phyloP scores from a whole-genome alignment of 2,113 vertebrate genomes.

The Acrocephalus arundinaceus region DNA sequence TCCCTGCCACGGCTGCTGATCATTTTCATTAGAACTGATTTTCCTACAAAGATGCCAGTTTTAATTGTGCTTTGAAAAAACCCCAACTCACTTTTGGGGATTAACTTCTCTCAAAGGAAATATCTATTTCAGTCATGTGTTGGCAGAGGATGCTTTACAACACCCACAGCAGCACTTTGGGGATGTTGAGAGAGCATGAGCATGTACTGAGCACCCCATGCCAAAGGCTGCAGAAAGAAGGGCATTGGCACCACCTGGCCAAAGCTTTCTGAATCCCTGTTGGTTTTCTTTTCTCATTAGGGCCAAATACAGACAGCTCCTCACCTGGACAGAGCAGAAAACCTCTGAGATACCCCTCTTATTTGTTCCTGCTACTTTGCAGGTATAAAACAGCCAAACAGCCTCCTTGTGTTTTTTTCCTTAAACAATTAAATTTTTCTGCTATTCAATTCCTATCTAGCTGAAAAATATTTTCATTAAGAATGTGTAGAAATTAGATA shows the following conservation, averaged over 20 bases:
- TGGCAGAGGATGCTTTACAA: background rate
- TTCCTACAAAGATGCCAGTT: background rate
- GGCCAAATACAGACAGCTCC: background rate
- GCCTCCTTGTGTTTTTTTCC: background rate
- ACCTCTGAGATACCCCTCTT: background rate
- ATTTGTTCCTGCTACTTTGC: background rate
- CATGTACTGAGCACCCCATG: accelerated
- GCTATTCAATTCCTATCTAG: background rate
- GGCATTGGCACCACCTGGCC: background rate
- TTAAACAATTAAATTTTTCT: background rate
- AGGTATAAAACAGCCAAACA: background rate
- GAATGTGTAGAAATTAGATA: background rate
- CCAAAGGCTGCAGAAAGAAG: background rate
- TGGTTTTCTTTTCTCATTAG: background rate
- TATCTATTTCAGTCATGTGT: accelerated
- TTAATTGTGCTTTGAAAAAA: background rate
- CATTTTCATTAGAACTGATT: background rate
- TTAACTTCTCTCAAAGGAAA: background rate
- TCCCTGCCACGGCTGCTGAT: background rate
- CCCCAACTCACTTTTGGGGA: accelerated
- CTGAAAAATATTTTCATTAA: background rate
- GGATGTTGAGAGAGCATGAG: background rate
- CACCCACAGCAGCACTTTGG: background rate
- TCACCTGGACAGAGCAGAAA: background rate
- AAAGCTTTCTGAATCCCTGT: background rate